These are phyloP conservation scores for Stramonita haemastoma DNA, from an alignment of 2,888 invertebrate species.

Conservation along the genomic window DNA sequence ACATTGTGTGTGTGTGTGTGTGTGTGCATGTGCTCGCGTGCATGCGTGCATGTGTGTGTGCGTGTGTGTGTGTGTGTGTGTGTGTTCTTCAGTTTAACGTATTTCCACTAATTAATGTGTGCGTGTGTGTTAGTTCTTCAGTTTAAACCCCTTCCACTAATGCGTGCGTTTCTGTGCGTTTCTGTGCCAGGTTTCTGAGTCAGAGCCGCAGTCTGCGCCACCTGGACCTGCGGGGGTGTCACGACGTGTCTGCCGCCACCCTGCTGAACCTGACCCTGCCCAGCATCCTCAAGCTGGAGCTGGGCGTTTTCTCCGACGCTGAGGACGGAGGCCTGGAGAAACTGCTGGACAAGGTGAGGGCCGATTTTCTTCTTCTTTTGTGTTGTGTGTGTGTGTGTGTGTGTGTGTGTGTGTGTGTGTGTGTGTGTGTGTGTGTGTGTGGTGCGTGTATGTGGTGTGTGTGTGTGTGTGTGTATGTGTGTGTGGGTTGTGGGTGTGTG, in stretches of 20 bases:
- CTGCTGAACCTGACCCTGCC: constrained; percentile 40
- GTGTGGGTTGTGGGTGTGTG: too few relatives aligned
- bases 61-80: too few relatives aligned
- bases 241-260: constrained; percentile 35
- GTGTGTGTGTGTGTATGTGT: too few relatives aligned
- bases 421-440: not conserved
- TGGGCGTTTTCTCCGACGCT: constrained; percentile 40
- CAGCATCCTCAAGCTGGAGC: constrained; percentile 31
- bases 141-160: too few relatives aligned
- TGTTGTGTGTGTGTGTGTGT: not conserved
- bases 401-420: not conserved
- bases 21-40: not conserved
- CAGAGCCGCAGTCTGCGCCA: constrained; percentile 33
- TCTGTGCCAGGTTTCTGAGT: constrained; percentile 30
- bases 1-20: not conserved
- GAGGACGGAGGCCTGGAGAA: constrained; percentile 39
- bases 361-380: too few relatives aligned
- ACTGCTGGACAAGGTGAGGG: constrained; percentile 38
- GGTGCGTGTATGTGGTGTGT: too few relatives aligned
- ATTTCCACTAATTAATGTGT: too few relatives aligned
- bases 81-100: too few relatives aligned
- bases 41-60: too few relatives aligned
- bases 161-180: too few relatives aligned
- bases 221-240: constrained; percentile 39
- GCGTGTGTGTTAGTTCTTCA: too few relatives aligned